A percentile compares a stretch with the other conserved stretches of the same genome.
phyloP scores from a whole-genome alignment of 2,888 invertebrate species.

The Oligia strigilis region DNA sequence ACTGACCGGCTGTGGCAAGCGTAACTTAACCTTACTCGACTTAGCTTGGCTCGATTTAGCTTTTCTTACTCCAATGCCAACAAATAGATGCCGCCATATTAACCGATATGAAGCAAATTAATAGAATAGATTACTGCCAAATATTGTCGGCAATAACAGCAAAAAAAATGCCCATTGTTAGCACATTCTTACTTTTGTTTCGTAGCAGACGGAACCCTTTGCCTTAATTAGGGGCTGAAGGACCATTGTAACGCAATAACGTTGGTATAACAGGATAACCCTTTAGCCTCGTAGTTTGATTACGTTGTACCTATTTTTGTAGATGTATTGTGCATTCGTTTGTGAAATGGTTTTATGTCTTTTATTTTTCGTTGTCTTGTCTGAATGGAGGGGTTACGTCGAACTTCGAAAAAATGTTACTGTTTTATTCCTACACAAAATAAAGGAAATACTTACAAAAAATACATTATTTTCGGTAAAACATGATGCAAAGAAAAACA shows the following conservation, averaged over 20 bases:
- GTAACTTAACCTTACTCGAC: no score
- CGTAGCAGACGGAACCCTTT: conserved; percentile 37
- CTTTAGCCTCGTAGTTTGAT: conserved; percentile 48
- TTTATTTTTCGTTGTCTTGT: neutral
- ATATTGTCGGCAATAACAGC: no score
- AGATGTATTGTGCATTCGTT: conserved; percentile 31
- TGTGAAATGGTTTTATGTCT: neutral
- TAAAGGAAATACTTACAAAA: neutral
- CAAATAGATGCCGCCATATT: neutral
- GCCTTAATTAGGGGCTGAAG: conserved; percentile 52
- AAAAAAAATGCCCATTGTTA: conserved; percentile 1
- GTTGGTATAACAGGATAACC: conserved; percentile 44
- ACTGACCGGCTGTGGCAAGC: no score
- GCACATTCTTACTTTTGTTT: conserved; percentile 22
- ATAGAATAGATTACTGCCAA: neutral
- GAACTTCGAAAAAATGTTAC: neutral
- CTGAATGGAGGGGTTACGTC: neutral
- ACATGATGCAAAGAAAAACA: neutral
- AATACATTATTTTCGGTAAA: neutral
- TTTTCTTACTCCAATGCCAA: no score
- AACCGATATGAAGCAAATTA: neutral
- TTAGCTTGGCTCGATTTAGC: no score
- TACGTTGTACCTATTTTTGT: conserved; percentile 42
- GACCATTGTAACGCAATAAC: conserved; percentile 58
- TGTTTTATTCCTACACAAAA: neutral